These are phyloP conservation scores for Leptopilina syphax DNA, from an alignment of 2,888 invertebrate genomes.

Conservation along the genomic window DNA sequence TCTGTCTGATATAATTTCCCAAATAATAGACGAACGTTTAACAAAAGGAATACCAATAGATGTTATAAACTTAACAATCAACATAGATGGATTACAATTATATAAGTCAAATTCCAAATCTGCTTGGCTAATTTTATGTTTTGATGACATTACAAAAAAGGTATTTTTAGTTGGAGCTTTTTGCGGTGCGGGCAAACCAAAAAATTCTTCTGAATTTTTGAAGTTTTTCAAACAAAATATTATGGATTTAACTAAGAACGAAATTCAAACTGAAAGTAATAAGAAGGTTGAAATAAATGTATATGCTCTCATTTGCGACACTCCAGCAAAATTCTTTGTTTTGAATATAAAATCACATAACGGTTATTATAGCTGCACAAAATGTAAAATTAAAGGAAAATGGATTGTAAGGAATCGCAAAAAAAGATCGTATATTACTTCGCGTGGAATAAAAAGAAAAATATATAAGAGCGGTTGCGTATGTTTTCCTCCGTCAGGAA, in stretches of 20 bases:
- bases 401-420: conserved; percentile 5
- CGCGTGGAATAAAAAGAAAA: not conserved
- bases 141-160: not conserved
- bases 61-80: not conserved
- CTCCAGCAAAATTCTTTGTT: conserved; percentile 12
- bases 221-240: not conserved
- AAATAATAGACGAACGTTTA: conserved; percentile 16
- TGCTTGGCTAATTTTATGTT: conserved; percentile 6
- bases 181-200: not conserved
- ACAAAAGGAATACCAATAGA: not conserved
- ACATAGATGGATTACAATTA: conserved; percentile 12
- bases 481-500: not conserved
- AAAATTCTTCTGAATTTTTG: not conserved
- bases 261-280: not conserved
- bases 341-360: conserved; percentile 12
- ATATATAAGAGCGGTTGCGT: not conserved
- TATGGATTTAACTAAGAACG: conserved; percentile 13
- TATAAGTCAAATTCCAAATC: not conserved
- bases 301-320: conserved; percentile 4
- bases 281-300: not conserved
- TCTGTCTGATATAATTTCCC: not conserved
- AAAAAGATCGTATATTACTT: not conserved
- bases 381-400: conserved; percentile 11
- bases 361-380: conserved; percentile 19
- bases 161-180: conserved; percentile 6